These are phyloP conservation scores for Drosophila santomea DNA, from an alignment of 1,140 invertebrate genomes.

Conservation along the genomic window DNA sequence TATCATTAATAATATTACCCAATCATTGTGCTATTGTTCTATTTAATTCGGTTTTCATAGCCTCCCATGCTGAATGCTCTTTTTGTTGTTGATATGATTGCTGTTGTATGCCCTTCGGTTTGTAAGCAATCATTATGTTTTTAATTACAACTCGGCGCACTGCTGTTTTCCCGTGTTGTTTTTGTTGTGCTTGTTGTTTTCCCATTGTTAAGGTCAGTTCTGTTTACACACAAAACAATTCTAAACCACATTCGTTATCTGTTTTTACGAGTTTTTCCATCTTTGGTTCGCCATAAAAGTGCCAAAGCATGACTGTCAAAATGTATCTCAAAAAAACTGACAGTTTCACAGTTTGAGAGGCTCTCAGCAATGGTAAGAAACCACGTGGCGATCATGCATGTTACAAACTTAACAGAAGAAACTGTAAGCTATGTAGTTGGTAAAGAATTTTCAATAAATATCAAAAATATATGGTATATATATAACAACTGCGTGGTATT, in stretches of 20 bases:
- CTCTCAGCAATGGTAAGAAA: neutral
- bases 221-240: conserved; percentile 45
- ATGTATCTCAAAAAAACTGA: neutral
- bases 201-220: conserved; percentile 69
- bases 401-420: neutral
- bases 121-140: conserved; percentile 45
- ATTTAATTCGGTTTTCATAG: conserved; percentile 22
- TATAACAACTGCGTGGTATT: neutral
- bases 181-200: conserved; percentile 24
- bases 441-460: neutral
- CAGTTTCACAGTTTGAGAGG: conserved; percentile 3
- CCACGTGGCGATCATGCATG: conserved; percentile 10
- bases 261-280: neutral
- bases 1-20: conserved; percentile 1
- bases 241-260: conserved; percentile 28
- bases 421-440: neutral
- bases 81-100: conserved; percentile 33
- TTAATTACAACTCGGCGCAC: conserved; percentile 30
- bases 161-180: conserved; percentile 8
- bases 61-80: conserved; percentile 21
- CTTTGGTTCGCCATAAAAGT: conserved; percentile 19
- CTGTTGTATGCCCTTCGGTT: conserved; percentile 40
- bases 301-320: neutral
- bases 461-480: no score
- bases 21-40: conserved; percentile 28